Evolutionary conservation across 2,113 vertebrate genomes (phyloP).

Genomic region (Upupa epops): DNA sequence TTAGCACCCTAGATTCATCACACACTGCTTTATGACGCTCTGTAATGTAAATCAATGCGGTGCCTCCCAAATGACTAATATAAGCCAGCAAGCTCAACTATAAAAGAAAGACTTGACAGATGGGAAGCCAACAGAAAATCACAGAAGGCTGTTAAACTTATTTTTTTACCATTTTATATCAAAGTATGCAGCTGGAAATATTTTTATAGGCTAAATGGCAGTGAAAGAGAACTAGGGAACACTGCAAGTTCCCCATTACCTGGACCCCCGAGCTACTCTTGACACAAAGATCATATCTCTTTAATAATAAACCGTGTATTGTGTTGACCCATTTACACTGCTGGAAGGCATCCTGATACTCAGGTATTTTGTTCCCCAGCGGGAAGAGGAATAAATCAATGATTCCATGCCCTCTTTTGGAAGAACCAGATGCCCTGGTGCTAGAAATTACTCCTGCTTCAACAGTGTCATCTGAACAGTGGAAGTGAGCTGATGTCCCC

Average conservation of each 20-base stretch:
- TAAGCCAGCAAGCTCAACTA: constrained; percentile 15
- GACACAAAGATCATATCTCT: not conserved
- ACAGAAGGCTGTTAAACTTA: constrained; percentile 31
- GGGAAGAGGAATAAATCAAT: not conserved
- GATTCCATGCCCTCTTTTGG: not conserved
- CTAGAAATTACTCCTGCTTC: not conserved
- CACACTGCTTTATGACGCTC: constrained; percentile 30
- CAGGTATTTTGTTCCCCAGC: not conserved
- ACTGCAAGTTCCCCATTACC: not conserved
- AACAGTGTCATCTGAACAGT: rapidly evolving
- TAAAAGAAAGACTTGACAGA: constrained; percentile 60
- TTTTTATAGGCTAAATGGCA: not conserved
- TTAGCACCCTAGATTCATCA: constrained; percentile 43
- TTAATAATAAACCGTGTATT: rapidly evolving
- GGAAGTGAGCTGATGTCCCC: not conserved
- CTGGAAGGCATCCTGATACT: not conserved
- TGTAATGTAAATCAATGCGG: constrained; percentile 41
- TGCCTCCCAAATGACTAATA: constrained; percentile 60
- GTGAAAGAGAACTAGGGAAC: not conserved
- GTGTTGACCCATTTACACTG: not conserved
- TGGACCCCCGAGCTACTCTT: rapidly evolving
- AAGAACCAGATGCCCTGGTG: not conserved
- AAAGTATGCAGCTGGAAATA: not conserved
- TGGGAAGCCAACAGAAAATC: constrained; percentile 39
- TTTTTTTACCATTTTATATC: constrained; percentile 15